Conservation (phyloP, 2,113 vertebrate genomes). For the Charadrius vociferus region DNA sequence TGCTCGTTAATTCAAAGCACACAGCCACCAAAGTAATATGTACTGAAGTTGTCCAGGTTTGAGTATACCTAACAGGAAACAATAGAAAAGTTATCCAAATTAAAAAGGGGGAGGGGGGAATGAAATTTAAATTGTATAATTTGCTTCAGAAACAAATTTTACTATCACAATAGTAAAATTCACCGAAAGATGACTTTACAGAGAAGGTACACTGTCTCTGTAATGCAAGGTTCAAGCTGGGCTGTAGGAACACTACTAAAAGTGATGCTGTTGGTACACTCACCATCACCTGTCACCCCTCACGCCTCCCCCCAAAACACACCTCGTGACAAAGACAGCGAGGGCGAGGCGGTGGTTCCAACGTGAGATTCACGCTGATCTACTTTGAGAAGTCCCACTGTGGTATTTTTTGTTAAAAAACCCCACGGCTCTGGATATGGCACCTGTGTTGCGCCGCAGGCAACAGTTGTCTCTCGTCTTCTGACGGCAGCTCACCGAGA, state of each 20-base stretch:
- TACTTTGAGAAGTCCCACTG: background rate
- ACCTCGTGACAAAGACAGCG: too few relatives aligned
- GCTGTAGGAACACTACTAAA: background rate
- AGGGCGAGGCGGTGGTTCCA: too few relatives aligned
- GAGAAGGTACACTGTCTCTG: background rate
- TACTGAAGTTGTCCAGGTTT: background rate
- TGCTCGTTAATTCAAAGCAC: background rate
- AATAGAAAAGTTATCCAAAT: background rate
- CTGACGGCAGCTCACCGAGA: background rate
- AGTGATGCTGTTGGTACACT: background rate
- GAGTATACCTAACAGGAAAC: accelerated
- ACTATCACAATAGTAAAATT: background rate
- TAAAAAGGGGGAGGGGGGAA: background rate
- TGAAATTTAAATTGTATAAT: background rate
- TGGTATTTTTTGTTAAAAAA: background rate
- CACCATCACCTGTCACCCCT: too few relatives aligned
- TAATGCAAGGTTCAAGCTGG: background rate
- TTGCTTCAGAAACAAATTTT: background rate
- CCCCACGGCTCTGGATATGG: background rate
- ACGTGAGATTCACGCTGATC: background rate
- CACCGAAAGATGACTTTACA: background rate
- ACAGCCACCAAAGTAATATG: background rate
- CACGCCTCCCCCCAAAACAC: background rate
- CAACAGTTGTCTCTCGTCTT: background rate
- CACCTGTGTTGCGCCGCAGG: background rate